A percentile compares a stretch with the other conserved stretches of the same genome.
Conservation (phyloP, 1,140 invertebrate genomes). For the Pseudomyrmex dendroicus region DNA sequence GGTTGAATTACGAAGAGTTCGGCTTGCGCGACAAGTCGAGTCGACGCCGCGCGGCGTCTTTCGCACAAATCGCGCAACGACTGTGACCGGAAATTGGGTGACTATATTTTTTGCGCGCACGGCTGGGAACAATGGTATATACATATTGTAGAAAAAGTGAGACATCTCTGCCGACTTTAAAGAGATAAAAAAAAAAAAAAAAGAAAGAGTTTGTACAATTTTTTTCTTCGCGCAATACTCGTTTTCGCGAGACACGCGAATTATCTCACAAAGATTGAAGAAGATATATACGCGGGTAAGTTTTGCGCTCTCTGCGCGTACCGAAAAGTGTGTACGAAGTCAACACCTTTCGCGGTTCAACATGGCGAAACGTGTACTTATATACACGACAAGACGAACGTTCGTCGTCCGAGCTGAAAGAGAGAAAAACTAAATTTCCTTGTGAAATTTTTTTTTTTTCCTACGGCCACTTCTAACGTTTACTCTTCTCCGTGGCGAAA, state of each 20-base stretch:
- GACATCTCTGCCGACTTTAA: background rate
- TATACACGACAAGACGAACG: conserved; percentile 2
- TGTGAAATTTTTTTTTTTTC: conserved; percentile 29
- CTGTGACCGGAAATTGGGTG: conserved; percentile 17
- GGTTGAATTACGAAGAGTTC: conserved; percentile 44
- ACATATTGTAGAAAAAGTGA: background rate
- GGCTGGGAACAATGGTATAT: background rate
- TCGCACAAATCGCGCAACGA: conserved; percentile 20
- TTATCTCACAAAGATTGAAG: too few species aligned
- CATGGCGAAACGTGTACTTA: background rate
- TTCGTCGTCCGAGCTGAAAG: conserved; percentile 1
- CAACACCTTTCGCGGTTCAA: conserved; percentile 28
- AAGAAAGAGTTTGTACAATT: background rate
- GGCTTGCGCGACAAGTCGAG: too few species aligned
- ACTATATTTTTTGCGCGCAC: conserved; percentile 14
- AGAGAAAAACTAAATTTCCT: conserved; percentile 36
- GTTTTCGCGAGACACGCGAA: background rate
- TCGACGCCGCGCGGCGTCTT: conserved; percentile 1
- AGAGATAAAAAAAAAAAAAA: background rate
- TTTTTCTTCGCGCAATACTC: background rate
- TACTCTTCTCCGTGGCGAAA: conserved; percentile 43
- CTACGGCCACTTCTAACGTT: conserved; percentile 50
- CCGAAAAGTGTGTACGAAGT: background rate
- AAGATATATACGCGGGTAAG: background rate
- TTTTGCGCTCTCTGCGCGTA: background rate